Evolutionary conservation across 2,113 vertebrate genomes (phyloP), one percentile per base, ranked within the genome.

Genomic region (Lontra canadensis): DNA sequence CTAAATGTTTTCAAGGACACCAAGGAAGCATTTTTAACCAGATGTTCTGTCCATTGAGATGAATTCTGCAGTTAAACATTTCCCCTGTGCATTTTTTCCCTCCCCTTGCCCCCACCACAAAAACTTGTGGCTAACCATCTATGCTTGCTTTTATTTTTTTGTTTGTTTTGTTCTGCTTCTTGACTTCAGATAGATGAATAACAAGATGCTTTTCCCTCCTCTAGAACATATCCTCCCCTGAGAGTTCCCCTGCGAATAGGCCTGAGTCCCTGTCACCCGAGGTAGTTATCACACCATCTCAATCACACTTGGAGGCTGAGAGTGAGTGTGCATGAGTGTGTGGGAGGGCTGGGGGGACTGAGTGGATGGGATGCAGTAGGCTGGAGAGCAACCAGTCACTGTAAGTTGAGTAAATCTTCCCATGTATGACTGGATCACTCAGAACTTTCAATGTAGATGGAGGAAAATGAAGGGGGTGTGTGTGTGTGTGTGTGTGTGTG

Each of bases 171-270:
- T 97, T 98, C 98, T 98, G 97, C 95, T 98, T 98, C 97, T 98
- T 98, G 96, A 98, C 97, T 98, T 98, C 73, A 96, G 98, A 96
- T 97, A 98, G 97, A 97, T 98, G 95, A 98, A 98, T 99, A 99
- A 99, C 98, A 95, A 98, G 97, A 98, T 99, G 98, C 98, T 99
- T 99, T 99, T 98, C 98, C 98, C 94, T 98, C 98, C 97, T 99
- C 96, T 98, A 99, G 99, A 99, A 99, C 98, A 99, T 99, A 97
- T 99, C 99, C 86, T 99, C 99, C 97, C 99, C 99, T 7, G 99
- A 99, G 98, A 99, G 99, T 61, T 99, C 99, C 98, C 99, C 99
- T 98, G 99, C 99, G 31, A 99, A 99, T 98, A 99, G 99, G 97
- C 99, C 99, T 3, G 99, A 99, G 98, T 99, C 99, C 98, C 98